These are phyloP conservation scores for Therioaphis trifolii DNA, from an alignment of 2,888 invertebrate genomes.

Conservation along the genomic window DNA sequence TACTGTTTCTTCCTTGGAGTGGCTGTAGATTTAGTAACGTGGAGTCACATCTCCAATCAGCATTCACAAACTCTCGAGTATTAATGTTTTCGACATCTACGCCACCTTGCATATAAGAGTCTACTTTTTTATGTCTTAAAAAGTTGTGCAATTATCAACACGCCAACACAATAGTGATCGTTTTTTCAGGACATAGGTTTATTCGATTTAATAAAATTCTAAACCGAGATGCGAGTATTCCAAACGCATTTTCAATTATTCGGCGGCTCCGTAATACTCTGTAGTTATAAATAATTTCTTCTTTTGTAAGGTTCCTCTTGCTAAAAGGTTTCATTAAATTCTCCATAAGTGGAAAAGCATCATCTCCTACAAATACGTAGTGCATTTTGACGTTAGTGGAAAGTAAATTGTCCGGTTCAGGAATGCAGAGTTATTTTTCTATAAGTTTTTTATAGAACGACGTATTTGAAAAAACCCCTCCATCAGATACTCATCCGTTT, in stretches of 20 bases:
- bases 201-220: conserved; percentile 38
- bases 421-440: conserved; percentile 63
- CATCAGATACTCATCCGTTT: conserved; percentile 66
- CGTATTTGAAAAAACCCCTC: conserved; percentile 66
- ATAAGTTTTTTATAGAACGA: conserved; percentile 63
- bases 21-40: conserved; percentile 27
- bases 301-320: conserved; percentile 53
- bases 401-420: conserved; percentile 57
- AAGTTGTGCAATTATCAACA: conserved; percentile 36
- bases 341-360: conserved; percentile 64
- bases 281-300: conserved; percentile 65
- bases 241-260: conserved; percentile 65
- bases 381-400: conserved; percentile 18
- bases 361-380: conserved; percentile 64
- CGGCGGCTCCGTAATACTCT: conserved; percentile 64
- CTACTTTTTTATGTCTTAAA: conserved; percentile 36
- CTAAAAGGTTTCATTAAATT: conserved; percentile 64
- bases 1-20: conserved; percentile 28
- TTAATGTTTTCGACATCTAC: conserved; percentile 36
- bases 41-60: conserved; percentile 29
- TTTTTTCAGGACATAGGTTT: conserved; percentile 36
- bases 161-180: conserved; percentile 28
- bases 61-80: conserved; percentile 22
- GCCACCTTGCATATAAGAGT: conserved; percentile 32
- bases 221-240: conserved; percentile 61